These are phyloP conservation scores for Metridium senile DNA, from an alignment of 92 coral and sea anemone species.

Conservation along the genomic window DNA sequence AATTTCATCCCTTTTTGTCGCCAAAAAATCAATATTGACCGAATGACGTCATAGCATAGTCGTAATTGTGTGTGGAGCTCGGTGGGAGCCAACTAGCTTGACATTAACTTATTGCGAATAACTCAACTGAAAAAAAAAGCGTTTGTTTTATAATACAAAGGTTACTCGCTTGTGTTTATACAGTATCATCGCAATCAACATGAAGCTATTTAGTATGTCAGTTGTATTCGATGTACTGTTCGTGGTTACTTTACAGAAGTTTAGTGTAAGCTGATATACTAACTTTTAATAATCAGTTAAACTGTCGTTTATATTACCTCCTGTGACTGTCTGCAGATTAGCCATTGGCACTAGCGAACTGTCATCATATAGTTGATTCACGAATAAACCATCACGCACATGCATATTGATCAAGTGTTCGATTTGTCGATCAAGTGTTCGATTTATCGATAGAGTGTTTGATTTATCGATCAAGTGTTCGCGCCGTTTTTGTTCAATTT, in stretches of 20 bases:
- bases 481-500: neutral
- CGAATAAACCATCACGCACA: neutral
- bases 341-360: neutral
- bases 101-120: neutral
- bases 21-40: constrained; percentile 12
- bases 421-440: constrained; percentile 7
- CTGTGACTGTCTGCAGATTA: constrained; percentile 22
- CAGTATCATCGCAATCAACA: neutral
- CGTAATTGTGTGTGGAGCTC: neutral
- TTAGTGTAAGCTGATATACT: constrained; percentile 4
- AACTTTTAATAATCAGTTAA: constrained; percentile 26
- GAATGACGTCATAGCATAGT: constrained; percentile 1
- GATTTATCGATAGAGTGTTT: neutral
- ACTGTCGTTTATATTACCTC: constrained; percentile 35
- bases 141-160: neutral
- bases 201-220: neutral
- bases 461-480: neutral
- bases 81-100: neutral
- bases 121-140: neutral
- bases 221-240: neutral
- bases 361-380: constrained; percentile 8
- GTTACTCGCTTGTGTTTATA: neutral
- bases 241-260: neutral
- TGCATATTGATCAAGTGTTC: constrained; percentile 4
- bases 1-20: constrained; percentile 9